These are phyloP conservation scores for Nothura maculosa DNA, from an alignment of 2,797 vertebrate genomes.

Conservation along the genomic window DNA sequence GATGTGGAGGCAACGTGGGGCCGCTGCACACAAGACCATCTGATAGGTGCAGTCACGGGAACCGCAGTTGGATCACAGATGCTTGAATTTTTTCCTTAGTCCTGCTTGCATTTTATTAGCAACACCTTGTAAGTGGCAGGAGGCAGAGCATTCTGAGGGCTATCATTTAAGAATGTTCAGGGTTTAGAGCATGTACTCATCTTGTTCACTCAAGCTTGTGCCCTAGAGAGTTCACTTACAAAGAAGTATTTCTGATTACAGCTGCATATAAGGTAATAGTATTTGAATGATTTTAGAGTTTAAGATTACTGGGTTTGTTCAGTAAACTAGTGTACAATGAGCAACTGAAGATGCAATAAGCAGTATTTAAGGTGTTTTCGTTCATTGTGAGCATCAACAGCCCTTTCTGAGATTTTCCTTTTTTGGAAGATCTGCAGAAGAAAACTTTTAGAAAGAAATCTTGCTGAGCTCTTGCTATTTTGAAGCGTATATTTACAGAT, in stretches of 20 bases:
- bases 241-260: neutral
- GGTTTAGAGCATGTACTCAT: neutral
- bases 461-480: neutral
- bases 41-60: neutral
- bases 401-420: neutral
- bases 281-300: neutral
- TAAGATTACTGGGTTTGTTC: neutral
- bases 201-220: neutral
- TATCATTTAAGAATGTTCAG: neutral
- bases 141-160: neutral
- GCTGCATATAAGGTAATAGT: neutral
- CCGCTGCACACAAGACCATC: neutral
- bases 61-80: neutral
- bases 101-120: neutral
- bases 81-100: neutral
- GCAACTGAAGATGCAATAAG: neutral
- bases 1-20: fast-evolving
- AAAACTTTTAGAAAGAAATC: neutral
- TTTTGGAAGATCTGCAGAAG: neutral
- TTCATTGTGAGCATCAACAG: neutral
- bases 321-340: neutral
- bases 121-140: neutral
- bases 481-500: too few relatives aligned
- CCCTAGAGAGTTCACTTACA: neutral
- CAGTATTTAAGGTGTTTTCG: neutral